Evolutionary conservation across 2,797 vertebrate genomes (phyloP), one percentile per base, ranked within the genome.

Genomic region (Acropternis orthonyx): DNA sequence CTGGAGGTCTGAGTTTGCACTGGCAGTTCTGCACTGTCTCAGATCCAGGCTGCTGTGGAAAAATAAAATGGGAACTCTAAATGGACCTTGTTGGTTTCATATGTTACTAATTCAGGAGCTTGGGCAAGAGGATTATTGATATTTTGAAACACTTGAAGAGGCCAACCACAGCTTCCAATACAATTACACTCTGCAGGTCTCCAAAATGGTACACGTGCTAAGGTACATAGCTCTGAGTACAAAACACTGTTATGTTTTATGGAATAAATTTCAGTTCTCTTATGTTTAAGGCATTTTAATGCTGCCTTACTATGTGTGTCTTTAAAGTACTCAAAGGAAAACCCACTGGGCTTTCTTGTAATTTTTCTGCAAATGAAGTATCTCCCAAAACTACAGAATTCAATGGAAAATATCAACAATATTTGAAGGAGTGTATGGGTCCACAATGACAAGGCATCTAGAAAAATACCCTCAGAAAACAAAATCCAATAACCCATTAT

Each of bases 361-460:
- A 28, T 28, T 88, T 26, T 67, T 67, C 76, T 85, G 54, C 39
- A 61, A 85, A 63, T 5, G 13, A 19, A 80, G 28, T 24, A 80
- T 9, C 51, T 69, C 74, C 18, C 49, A 69, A 28, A 93, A 43
- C 36, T 8, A 85, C 7, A 65, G 13, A 74, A 88, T 34, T 16
- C 1, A 0, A 83, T 0, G 73, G 20, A 66, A 81, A 84, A 2
- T 4, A 56, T 2, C 52, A 58, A n/a, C 32, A 17, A 11, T 15
- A 28, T 48, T 26, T 32, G 17, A 69, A 72, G 66, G 26, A 62
- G n/a, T 22, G 86, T 63, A 68, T 27, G 61, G 69, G 32, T 36
- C 54, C 43, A 12, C 32, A 54, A 32, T 3, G 48, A 79, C 27
- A 49, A 16, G 2, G 5, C 1, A 3, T 14, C 36, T 43, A 55